Percentiles rank a stretch among this genome's conserved stretches.
Conservation (phyloP, 2,888 invertebrate genomes). For the Lamproptera curius region DNA sequence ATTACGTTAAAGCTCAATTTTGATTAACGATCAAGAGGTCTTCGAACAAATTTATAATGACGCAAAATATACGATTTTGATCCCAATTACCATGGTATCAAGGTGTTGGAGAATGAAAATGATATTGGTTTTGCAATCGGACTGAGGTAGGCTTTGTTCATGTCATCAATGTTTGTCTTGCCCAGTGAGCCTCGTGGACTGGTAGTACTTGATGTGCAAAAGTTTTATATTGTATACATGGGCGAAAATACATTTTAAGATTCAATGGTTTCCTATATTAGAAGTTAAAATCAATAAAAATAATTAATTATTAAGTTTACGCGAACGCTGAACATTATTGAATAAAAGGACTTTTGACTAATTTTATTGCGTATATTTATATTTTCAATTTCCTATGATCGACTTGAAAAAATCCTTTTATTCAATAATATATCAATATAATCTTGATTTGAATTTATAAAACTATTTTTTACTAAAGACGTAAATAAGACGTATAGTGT, state of each 20-base stretch:
- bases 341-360: no score
- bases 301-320: no score
- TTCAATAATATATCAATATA: no score
- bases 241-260: neutral
- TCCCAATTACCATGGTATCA: slow-evolving; percentile 12
- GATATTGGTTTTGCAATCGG: slow-evolving; percentile 21
- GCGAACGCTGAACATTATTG: no score
- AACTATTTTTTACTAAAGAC: no score
- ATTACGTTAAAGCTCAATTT: neutral
- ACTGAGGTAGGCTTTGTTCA: slow-evolving; percentile 29
- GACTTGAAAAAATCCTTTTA: no score
- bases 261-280: neutral
- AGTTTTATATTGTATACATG: slow-evolving; percentile 6
- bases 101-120: slow-evolving; percentile 15
- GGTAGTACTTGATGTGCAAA: slow-evolving; percentile 10
- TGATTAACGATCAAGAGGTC: neutral
- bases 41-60: slow-evolving; percentile 15
- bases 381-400: no score
- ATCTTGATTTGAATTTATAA: no score
- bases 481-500: no score
- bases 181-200: slow-evolving; percentile 16
- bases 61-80: slow-evolving; percentile 13
- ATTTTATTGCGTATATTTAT: no score
- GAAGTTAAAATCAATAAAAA: neutral
- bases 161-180: slow-evolving; percentile 31